Evolutionary conservation across 2,797 vertebrate species (phyloP), one percentile per base, ranked within the genome.

Genomic region (Sebastes taczanowskii): DNA sequence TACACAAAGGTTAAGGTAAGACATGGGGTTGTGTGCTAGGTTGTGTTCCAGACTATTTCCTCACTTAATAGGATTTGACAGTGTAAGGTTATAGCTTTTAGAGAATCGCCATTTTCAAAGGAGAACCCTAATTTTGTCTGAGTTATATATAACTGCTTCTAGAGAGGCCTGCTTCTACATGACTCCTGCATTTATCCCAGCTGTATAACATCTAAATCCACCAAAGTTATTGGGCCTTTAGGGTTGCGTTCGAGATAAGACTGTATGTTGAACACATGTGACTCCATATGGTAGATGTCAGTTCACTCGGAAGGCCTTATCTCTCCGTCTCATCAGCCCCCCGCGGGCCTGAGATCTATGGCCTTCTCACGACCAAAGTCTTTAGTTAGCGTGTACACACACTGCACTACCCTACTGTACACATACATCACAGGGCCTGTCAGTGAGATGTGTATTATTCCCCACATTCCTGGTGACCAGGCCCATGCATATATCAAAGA

Each of bases 401-500:
- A 49, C 67, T 11, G 63, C 18, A 4, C 74, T 62, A n/a, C 77
- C 61, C 73, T 66, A 89, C 84, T 87, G 87, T 84, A 87, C 65
- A 79, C 80, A 88, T 88, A 71, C 82, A 94, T 93, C 87, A 91
- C 32, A 80, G 77, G 60, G 78, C 80, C 85, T 89, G 89, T 91
- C 88, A 86, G 87, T 62, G 79, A 82, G 82, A 94, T 91, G 84
- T 85, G 88, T 90, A 87, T 92, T 91, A 93, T 94, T 92, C 89
- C 42, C 93, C 86, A 94, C 93, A 94, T 95, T 95, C 94, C 92
- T 92, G 81, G 87, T 87, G 90, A 88, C 92, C 90, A 83, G 76
- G 74, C 89, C 92, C 90, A 82, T 87, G 81, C 84, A 91, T 89
- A 91, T 91, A 94, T 95, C 92, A 95, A 94, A 95, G 92, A 73